phyloP scores from a whole-genome alignment of 2,797 vertebrate species.

The Sebastiscus albofasciatus region DNA sequence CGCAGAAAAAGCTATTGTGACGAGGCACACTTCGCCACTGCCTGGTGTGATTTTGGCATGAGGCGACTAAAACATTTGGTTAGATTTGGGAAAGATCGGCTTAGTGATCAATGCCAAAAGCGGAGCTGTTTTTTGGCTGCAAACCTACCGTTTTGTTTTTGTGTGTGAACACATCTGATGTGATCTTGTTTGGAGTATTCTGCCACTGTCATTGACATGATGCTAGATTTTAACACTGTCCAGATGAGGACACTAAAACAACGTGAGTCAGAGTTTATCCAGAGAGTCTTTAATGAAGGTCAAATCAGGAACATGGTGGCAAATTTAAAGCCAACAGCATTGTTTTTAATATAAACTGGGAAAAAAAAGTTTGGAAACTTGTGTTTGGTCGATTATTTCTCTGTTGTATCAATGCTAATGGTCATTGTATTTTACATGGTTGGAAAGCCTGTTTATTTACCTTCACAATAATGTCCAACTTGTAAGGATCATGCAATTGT shows the following conservation, averaged over 20 bases:
- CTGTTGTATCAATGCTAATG: too few species aligned
- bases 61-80: background rate
- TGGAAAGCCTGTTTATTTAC: too few species aligned
- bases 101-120: background rate
- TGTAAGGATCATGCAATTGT: too few species aligned
- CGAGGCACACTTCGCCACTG: too few species aligned
- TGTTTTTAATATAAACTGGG: too few species aligned
- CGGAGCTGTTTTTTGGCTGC: background rate
- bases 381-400: too few species aligned
- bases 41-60: too few species aligned
- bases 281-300: background rate
- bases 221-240: background rate
- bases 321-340: background rate
- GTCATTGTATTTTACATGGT: too few species aligned
- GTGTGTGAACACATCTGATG: background rate
- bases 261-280: background rate
- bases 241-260: background rate
- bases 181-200: background rate
- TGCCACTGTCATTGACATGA: background rate
- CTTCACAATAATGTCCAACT: too few species aligned
- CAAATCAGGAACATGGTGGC: background rate
- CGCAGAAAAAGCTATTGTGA: too few species aligned
- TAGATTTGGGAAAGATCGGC: background rate
- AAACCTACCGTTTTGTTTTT: background rate
- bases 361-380: too few species aligned